Evolutionary conservation across 2,797 vertebrate species (phyloP), one percentile per base, ranked within the genome.

Genomic region (Artibeus jamaicensis): DNA sequence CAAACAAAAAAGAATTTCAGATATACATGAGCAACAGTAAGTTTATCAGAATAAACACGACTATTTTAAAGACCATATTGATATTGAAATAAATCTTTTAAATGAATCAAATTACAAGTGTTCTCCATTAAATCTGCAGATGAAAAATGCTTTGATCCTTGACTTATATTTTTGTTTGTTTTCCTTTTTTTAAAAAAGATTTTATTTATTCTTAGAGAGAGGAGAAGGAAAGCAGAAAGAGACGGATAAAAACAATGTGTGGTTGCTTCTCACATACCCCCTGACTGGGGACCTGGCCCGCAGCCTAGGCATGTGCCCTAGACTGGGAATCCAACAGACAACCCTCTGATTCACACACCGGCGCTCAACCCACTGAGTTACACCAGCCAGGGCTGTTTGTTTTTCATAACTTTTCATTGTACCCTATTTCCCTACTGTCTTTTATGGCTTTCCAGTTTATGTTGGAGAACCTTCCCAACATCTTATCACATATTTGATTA

Each of bases 401-500:
- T 94, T 42, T 84, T 65, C 5, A 50, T 89, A 81, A 82, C 9
- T 65, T 86, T 90, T 78, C 48, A 76, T 78, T 84, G 39, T 14
- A 22, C 21, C 15, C 8, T 37, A 46, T 24, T 21, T 92, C 9
- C 85, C 89, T 3, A n/a, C n/a, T 89, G 5, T 42, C 39, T 90
- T 76, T 62, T 57, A 32, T 73, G 5, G 26, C 16, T 90, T 85
- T 85, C 22, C 39, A 90, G 34, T 57, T 86, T 89, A 71, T 42
- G 3, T n/a, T n/a, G 2, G 12, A 89, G 83, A 92, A 48, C 12
- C 15, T 16, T 73, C 57, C 37, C 21, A 65, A 76, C 46, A 93
- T 91, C 10, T 44, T 46, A 85, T 18, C 22, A 71, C 29, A 84
- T 93, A 89, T 95, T 95, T 95, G 67, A 93, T 87, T 94, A 83